Base-by-base conservation (phyloP, 2,888 invertebrate genomes). In the Athalia cordata region DNA sequence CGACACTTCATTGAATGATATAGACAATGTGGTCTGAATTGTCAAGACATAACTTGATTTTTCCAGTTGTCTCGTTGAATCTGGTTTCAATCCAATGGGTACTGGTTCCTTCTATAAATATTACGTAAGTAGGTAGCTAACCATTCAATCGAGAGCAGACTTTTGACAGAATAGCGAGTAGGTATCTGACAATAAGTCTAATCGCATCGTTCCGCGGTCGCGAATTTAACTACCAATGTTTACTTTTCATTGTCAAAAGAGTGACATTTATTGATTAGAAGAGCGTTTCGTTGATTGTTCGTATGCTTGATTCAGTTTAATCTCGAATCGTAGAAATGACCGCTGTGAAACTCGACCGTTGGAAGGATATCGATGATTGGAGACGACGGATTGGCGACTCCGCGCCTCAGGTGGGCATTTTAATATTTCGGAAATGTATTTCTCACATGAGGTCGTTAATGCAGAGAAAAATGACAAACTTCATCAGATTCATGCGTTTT, bases 41-140 rank as follows among this genome's bases (percentile, higher is more conserved):
- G 72, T 72, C 57, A 72, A 45, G 59, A 72, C 45, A 59, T 72
- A 72, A 72, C 72, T 72, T 59, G 72, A 72, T 72, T 47, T 72
- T 59, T 72, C 72, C 72, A 72, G 72, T 72, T 72, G 72, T 13
- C 59, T 59, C 13, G 59, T 59, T 49, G 13, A 72, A 72, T 72
- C 72, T 59, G 52, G 72, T 72, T 72, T 59, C n/a, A 13, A 72
- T 57, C 72, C 72, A 59, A 72, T 72, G 72, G 45, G 13, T 59
- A 72, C 72, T n/a, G 72, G 72, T 72, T 59, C n/a, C n/a, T 72
- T 72, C 59, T 5, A 72, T 43, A 59, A 72, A 59, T 59, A 72
- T 72, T 72, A 47, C 72, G 72, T 59, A 72, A 72, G 47, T 59
- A 15, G 7, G 15, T 13, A 59, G 72, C 7, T 29, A 15, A 72